Evolutionary conservation across 2,888 invertebrate genomes (phyloP).

Genomic region (Homarus gammarus): DNA sequence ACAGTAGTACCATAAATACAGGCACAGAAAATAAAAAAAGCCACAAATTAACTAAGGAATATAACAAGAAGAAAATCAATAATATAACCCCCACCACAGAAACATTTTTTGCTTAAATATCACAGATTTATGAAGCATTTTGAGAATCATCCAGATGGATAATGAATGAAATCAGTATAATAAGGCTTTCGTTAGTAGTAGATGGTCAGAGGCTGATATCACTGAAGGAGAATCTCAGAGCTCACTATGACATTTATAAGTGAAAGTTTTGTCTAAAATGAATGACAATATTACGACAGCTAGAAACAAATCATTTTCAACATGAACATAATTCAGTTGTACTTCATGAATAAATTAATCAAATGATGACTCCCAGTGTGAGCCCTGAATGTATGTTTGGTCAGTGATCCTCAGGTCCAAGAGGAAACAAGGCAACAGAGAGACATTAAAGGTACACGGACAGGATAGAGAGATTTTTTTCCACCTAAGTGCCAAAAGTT

Average conservation of each 20-base stretch:
- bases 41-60: not conserved
- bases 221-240: not conserved
- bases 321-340: no score
- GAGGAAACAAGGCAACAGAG: not conserved
- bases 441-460: not conserved
- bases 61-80: no score
- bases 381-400: no score
- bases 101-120: not conserved
- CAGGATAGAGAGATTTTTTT: not conserved
- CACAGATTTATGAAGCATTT: not conserved
- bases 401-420: not conserved
- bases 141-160: not conserved
- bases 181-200: not conserved
- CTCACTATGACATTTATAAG: no score
- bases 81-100: no score
- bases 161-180: not conserved
- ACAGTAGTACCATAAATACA: not conserved
- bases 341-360: no score
- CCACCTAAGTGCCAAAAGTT: constrained; percentile 13
- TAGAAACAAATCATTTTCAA: no score
- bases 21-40: not conserved
- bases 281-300: no score
- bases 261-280: no score
- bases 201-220: not conserved
- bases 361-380: no score